These are phyloP conservation scores for Pteropus rufus DNA, from an alignment of 2,797 vertebrate genomes.

Conservation along the genomic window DNA sequence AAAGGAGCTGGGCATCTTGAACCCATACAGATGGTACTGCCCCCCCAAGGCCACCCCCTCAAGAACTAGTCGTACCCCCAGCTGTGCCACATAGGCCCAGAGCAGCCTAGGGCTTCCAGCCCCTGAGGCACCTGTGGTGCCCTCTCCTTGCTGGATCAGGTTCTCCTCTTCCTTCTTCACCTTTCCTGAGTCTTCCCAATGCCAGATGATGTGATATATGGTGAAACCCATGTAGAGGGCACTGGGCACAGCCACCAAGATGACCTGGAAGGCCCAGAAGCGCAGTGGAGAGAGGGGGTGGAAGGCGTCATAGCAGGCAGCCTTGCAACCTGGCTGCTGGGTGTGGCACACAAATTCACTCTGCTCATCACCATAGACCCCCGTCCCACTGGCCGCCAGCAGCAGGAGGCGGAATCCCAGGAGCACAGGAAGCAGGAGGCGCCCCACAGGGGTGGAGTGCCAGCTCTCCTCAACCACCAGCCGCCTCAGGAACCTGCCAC, in stretches of 20 bases:
- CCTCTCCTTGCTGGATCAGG: not conserved
- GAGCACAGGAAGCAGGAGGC: slow-evolving; percentile 51
- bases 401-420: slow-evolving; percentile 52
- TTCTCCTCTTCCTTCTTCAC: not conserved
- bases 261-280: slow-evolving; percentile 70
- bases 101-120: slow-evolving; percentile 17
- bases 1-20: slow-evolving; percentile 51
- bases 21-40: slow-evolving; percentile 63
- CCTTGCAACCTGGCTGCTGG: slow-evolving; percentile 56
- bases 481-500: slow-evolving; percentile 42
- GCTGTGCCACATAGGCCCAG: slow-evolving; percentile 65
- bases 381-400: slow-evolving; percentile 42
- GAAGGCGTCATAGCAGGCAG: slow-evolving; percentile 42
- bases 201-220: slow-evolving; percentile 42
- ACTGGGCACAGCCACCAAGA: slow-evolving; percentile 52
- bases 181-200: slow-evolving; percentile 48
- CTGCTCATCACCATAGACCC: slow-evolving; percentile 49
- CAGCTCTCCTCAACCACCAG: slow-evolving; percentile 30
- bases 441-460: slow-evolving; percentile 40
- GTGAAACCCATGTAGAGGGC: slow-evolving; percentile 25
- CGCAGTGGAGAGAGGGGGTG: slow-evolving; percentile 56
- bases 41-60: slow-evolving; percentile 53
- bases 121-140: not conserved
- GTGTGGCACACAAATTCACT: slow-evolving; percentile 59
- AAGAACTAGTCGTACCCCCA: slow-evolving; percentile 49